Evolutionary conservation across 2,113 vertebrate species (phyloP).

Genomic region (Paracanthobrama guichenoti): DNA sequence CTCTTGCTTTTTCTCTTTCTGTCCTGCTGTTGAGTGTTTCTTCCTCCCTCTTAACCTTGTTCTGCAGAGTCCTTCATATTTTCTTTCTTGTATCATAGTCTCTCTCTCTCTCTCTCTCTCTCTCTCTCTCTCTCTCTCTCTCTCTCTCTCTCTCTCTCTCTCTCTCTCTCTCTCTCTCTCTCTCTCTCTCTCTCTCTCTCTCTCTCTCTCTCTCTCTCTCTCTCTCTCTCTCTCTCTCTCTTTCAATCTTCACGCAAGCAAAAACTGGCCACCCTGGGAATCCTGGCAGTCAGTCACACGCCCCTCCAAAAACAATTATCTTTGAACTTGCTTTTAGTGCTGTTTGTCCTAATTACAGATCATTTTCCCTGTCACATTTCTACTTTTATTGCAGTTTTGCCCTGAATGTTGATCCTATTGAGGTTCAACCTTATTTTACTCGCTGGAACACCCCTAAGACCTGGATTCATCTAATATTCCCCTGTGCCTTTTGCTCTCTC

Average conservation of each 20-base stretch:
- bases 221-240: constrained; percentile 37
- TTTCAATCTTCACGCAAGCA: constrained; percentile 50
- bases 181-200: not conserved
- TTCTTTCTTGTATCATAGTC: constrained; percentile 23
- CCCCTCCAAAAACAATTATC: constrained; percentile 64
- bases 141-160: no score
- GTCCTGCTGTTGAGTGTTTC: constrained; percentile 16
- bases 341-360: constrained; percentile 72
- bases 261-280: constrained; percentile 69
- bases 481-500: constrained; percentile 48
- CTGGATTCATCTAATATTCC: constrained; percentile 67
- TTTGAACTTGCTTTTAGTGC: constrained; percentile 67
- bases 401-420: constrained; percentile 70
- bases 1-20: constrained; percentile 3
- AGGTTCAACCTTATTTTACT: constrained; percentile 68
- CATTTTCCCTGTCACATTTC: constrained; percentile 65
- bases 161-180: no score
- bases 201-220: constrained; percentile 32
- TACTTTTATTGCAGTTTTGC: constrained; percentile 64
- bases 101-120: not conserved
- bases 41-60: constrained; percentile 24
- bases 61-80: constrained; percentile 36
- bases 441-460: constrained; percentile 66
- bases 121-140: no score
- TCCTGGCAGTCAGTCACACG: constrained; percentile 71